Percentiles rank a stretch among this genome's conserved stretches.
These are phyloP conservation scores for Cheiracanthium punctorium DNA, from an alignment of 2,888 invertebrate species.

Conservation along the genomic window DNA sequence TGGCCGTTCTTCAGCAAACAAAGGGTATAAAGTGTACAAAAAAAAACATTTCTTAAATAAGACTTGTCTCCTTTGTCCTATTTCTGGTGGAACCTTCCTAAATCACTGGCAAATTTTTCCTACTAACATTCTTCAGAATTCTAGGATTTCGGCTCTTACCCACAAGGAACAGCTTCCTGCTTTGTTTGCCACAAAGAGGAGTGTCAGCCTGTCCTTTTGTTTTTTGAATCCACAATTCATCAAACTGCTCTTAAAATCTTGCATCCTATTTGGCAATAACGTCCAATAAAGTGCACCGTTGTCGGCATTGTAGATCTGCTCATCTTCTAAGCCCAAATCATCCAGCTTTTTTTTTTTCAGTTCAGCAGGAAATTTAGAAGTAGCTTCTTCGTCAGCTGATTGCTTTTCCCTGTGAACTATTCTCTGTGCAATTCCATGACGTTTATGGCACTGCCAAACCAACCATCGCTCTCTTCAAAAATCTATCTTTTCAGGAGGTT, in stretches of 20 bases:
- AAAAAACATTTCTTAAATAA: constrained; percentile 17
- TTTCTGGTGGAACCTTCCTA: not conserved
- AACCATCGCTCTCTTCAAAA: constrained; percentile 8
- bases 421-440: not conserved
- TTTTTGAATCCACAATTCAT: not conserved
- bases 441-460: constrained; percentile 17
- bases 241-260: constrained; percentile 11
- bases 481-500: not conserved
- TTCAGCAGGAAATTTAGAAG: not conserved
- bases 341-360: constrained; percentile 8
- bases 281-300: constrained; percentile 18
- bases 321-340: not conserved
- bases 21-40: too few species aligned
- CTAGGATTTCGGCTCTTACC: not conserved
- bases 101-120: constrained; percentile 6
- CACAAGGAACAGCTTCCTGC: not conserved
- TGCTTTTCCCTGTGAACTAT: constrained; percentile 3
- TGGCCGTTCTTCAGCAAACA: too few species aligned
- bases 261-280: not conserved
- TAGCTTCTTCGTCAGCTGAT: not conserved
- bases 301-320: constrained; percentile 11
- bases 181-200: constrained; percentile 13
- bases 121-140: not conserved
- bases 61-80: not conserved
- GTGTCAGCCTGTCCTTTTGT: not conserved